These are phyloP conservation scores for Hemitrygon akajei DNA, from an alignment of 2,797 vertebrate genomes.

Conservation along the genomic window DNA sequence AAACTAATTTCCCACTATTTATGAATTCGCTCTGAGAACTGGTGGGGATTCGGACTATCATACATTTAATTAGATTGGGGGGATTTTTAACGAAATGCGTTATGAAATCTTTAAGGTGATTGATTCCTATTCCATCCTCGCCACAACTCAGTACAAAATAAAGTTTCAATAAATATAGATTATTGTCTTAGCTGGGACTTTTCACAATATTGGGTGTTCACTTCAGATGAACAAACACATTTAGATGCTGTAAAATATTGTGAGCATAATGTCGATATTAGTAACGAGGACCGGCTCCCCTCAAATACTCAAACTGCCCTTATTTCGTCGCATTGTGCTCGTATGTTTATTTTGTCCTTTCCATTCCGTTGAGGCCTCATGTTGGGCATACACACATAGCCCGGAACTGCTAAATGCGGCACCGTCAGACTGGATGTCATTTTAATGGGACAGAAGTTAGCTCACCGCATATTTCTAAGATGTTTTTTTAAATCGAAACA, in stretches of 20 bases:
- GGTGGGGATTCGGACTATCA: neutral
- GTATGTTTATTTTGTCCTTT: conserved; percentile 21
- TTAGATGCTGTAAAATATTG: neutral
- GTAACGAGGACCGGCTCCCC: neutral
- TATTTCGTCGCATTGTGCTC: conserved; percentile 4
- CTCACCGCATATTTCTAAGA: neutral
- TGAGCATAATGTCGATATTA: neutral
- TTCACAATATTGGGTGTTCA: neutral
- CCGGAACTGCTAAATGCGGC: neutral
- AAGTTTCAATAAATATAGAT: neutral
- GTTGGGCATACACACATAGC: neutral
- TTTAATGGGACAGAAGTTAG: neutral
- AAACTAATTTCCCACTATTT: neutral
- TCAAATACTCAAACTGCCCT: neutral
- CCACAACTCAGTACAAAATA: neutral
- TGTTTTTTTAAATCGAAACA: neutral
- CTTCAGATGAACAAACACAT: neutral
- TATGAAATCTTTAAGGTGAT: neutral
- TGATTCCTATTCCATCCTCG: neutral
- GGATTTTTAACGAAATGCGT: neutral
- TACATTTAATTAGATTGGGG: neutral
- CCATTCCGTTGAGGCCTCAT: neutral
- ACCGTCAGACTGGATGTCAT: neutral
- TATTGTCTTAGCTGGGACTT: neutral
- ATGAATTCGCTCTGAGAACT: neutral